These are phyloP conservation scores for Oreochromis mossambicus DNA, from an alignment of 2,797 vertebrate species.

Conservation along the genomic window DNA sequence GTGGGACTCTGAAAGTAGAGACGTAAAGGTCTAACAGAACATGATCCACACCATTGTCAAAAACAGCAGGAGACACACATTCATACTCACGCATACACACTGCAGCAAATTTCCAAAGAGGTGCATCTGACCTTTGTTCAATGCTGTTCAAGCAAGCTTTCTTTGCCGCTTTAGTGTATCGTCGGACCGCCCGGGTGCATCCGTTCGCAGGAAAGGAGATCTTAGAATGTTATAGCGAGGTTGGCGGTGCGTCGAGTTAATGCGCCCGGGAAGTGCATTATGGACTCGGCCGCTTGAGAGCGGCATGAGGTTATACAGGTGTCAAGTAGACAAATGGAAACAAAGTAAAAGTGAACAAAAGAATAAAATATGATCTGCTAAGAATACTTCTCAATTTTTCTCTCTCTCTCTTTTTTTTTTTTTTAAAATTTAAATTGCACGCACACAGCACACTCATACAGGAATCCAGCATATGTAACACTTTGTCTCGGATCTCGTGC, in stretches of 20 bases:
- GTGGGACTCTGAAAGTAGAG: slow-evolving; percentile 21
- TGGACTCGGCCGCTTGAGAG: slow-evolving; percentile 24
- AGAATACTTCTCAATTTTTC: slow-evolving; percentile 50
- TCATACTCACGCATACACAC: slow-evolving; percentile 21
- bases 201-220: slow-evolving; percentile 5
- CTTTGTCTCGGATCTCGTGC: slow-evolving; percentile 2
- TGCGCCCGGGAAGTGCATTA: slow-evolving; percentile 46
- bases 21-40: slow-evolving; percentile 9
- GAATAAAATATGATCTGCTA: slow-evolving; percentile 54
- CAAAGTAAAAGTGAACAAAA: slow-evolving; percentile 49
- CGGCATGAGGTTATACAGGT: slow-evolving; percentile 32
- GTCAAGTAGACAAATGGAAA: slow-evolving; percentile 24
- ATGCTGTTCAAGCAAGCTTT: slow-evolving; percentile 28
- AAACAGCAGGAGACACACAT: slow-evolving; percentile 14
- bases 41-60: slow-evolving; percentile 29
- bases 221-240: slow-evolving; percentile 28
- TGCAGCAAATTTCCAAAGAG: slow-evolving; percentile 52
- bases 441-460: slow-evolving; percentile 41
- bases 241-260: slow-evolving; percentile 40
- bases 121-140: slow-evolving; percentile 64
- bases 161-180: slow-evolving; percentile 37
- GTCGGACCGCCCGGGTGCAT: neutral
- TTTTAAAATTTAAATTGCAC: slow-evolving; percentile 15
- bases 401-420: neutral
- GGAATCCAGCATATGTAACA: slow-evolving; percentile 57